A percentile compares a stretch with the other conserved stretches of the same genome.
Evolutionary conservation across 2,113 vertebrate genomes (phyloP).

Genomic region (Peromyscus californicus): DNA sequence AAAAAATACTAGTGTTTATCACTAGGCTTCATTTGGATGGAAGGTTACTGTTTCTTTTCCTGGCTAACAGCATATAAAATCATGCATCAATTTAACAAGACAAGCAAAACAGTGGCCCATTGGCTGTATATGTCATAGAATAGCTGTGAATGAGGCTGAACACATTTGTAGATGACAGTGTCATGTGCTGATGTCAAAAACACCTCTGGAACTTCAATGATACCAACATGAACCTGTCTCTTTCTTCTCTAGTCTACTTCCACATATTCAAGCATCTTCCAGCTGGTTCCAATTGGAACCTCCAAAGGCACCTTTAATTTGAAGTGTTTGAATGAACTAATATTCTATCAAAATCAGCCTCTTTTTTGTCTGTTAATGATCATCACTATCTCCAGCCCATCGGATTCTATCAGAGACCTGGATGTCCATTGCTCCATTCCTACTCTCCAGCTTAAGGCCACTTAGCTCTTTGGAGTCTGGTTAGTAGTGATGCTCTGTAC

Average conservation of each 20-base stretch:
- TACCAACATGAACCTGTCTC: not conserved
- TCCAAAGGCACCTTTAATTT: not conserved
- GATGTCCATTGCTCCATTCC: not conserved
- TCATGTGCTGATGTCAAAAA: not conserved
- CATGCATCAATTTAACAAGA: not conserved
- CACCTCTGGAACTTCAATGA: not conserved
- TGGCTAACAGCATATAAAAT: constrained; percentile 9
- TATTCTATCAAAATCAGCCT: not conserved
- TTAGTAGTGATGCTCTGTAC: not conserved
- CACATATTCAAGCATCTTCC: not conserved
- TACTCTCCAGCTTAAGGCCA: not conserved
- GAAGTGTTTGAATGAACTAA: not conserved
- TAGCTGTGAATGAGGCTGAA: not conserved
- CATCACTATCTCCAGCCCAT: not conserved
- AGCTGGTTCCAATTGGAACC: not conserved
- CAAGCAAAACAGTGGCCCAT: not conserved
- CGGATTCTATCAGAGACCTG: not conserved
- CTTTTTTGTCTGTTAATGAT: not conserved
- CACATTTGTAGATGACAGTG: not conserved
- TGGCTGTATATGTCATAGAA: too few relatives aligned
- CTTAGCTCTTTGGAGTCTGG: not conserved
- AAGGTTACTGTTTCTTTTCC: not conserved
- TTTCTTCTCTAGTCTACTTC: not conserved
- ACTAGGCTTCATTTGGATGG: not conserved
- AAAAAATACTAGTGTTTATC: not conserved